Conservation (phyloP, 2,797 vertebrate genomes). For the Pogonophryne albipinna region DNA sequence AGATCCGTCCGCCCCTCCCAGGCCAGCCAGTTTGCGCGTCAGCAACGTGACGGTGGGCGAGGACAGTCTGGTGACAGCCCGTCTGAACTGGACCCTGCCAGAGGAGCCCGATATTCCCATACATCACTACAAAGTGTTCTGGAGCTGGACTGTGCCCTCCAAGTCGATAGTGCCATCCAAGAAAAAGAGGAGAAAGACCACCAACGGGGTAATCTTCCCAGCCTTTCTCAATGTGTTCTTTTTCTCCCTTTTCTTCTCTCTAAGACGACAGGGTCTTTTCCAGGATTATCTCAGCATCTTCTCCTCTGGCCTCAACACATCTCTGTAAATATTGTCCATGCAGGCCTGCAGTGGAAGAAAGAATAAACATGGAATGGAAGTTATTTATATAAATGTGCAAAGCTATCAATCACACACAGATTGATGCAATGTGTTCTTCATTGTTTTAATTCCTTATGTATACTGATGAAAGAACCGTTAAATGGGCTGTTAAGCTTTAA, state of each 20-base stretch:
- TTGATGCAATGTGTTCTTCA: constrained; percentile 46
- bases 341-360: constrained; percentile 23
- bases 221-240: constrained; percentile 33
- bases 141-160: constrained; percentile 91
- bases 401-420: constrained; percentile 53
- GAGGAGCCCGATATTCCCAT: constrained; percentile 93
- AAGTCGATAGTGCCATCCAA: constrained; percentile 89
- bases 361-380: constrained; percentile 44
- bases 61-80: constrained; percentile 86
- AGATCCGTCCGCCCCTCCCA: constrained; percentile 93
- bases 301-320: constrained; percentile 36
- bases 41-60: constrained; percentile 83
- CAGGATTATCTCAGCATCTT: constrained; percentile 55
- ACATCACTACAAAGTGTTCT: constrained; percentile 96
- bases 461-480: constrained; percentile 68
- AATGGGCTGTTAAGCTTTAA: constrained; percentile 50
- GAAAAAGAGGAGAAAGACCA: constrained; percentile 94
- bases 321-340: constrained; percentile 46
- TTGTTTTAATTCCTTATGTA: constrained; percentile 57
- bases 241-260: constrained; percentile 13
- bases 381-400: constrained; percentile 50
- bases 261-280: constrained; percentile 22
- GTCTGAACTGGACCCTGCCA: constrained; percentile 89
- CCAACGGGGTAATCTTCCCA: constrained; percentile 87
- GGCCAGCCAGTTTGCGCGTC: constrained; percentile 87